A percentile compares a stretch with the other conserved stretches of the same genome.
Conservation (phyloP, 2,113 vertebrate genomes). For the Calypte anna region DNA sequence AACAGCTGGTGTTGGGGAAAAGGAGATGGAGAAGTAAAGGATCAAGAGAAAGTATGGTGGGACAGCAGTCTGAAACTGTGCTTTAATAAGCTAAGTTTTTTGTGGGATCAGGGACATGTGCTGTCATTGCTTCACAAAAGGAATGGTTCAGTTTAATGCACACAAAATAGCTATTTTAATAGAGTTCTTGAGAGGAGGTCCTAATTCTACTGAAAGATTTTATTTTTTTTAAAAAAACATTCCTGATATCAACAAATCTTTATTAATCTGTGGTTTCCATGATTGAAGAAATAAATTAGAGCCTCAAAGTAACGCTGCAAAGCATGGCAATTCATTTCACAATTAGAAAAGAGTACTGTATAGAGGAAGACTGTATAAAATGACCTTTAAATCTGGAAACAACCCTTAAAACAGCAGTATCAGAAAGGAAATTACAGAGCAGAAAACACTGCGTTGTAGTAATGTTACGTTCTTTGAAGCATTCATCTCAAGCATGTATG, state of each 20-base stretch:
- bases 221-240: not conserved
- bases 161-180: not conserved
- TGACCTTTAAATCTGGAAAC: not conserved
- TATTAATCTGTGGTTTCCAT: not conserved
- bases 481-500: not conserved
- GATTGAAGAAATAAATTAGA: not conserved
- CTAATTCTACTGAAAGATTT: not conserved
- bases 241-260: not conserved
- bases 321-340: not conserved
- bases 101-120: not conserved
- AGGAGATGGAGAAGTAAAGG: not conserved
- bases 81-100: not conserved
- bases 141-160: not conserved
- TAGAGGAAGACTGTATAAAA: not conserved
- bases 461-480: not conserved
- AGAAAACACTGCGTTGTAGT: not conserved
- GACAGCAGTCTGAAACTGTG: not conserved
- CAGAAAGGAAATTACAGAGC: not conserved
- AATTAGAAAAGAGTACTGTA: not conserved
- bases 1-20: not conserved
- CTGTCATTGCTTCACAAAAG: not conserved
- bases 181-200: not conserved
- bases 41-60: not conserved
- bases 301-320: not conserved
- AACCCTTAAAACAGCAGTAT: not conserved